Evolutionary conservation across 2,888 invertebrate species (phyloP).

Genomic region (Thyatira batis): DNA sequence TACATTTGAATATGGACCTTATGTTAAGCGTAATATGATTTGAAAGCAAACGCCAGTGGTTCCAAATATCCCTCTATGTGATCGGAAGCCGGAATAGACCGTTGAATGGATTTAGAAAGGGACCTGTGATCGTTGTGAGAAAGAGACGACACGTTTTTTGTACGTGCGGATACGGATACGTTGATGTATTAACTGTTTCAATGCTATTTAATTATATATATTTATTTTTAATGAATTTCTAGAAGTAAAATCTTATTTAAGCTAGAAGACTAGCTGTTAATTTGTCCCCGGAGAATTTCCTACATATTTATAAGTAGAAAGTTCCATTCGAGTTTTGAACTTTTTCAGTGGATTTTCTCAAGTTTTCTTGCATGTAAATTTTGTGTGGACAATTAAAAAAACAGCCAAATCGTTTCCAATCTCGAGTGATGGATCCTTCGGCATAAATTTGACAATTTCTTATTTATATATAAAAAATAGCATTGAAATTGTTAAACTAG

Average conservation of each 20-base stretch:
- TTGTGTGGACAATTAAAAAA: no score
- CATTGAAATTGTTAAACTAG: neutral
- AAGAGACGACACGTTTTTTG: neutral
- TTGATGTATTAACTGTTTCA: neutral
- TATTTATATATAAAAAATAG: neutral
- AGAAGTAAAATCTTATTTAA: no score
- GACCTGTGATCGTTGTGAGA: neutral
- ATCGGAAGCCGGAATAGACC: neutral
- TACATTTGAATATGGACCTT: neutral
- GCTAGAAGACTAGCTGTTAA: no score
- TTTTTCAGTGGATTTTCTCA: no score
- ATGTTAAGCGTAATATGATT: neutral
- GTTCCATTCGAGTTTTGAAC: no score
- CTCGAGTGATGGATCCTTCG: no score
- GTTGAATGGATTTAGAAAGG: neutral
- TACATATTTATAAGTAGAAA: no score
- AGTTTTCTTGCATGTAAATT: no score
- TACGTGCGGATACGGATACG: neutral
- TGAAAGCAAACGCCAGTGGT: neutral
- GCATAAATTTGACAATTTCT: no score
- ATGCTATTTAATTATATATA: neutral
- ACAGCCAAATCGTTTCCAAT: no score
- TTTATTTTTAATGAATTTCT: no score
- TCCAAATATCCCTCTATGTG: neutral
- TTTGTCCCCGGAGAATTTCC: no score